Evolutionary conservation across 2,797 vertebrate genomes (phyloP).

Genomic region (Karalla daura): DNA sequence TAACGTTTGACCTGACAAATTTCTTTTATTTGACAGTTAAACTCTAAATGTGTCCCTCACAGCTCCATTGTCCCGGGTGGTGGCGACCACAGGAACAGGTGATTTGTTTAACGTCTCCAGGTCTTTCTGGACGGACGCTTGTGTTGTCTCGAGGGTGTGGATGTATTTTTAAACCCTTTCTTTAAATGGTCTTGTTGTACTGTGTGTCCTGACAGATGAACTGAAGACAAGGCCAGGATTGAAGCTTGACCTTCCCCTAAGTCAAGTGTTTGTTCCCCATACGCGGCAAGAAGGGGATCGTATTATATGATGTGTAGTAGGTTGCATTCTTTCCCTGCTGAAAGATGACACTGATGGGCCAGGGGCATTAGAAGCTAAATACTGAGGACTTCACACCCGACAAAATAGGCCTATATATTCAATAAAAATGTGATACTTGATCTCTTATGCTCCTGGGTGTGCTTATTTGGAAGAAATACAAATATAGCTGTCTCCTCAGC

Average conservation of each 20-base stretch:
- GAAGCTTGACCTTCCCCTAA: constrained; percentile 72
- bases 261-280: constrained; percentile 74
- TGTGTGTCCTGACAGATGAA: constrained; percentile 71
- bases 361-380: constrained; percentile 63
- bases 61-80: constrained; percentile 21
- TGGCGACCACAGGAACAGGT: constrained; percentile 64
- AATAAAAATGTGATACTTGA: constrained; percentile 82
- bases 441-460: constrained; percentile 54
- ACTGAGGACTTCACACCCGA: constrained; percentile 71
- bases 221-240: constrained; percentile 71
- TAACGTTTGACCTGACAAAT: neutral
- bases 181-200: constrained; percentile 76
- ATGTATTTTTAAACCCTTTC: constrained; percentile 77
- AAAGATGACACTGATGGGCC: constrained; percentile 70
- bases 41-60: constrained; percentile 1
- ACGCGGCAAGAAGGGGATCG: constrained; percentile 62
- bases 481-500: constrained; percentile 81
- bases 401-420: constrained; percentile 68
- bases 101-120: constrained; percentile 61
- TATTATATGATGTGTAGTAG: constrained; percentile 64
- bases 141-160: constrained; percentile 62
- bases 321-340: constrained; percentile 76
- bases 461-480: constrained; percentile 82
- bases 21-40: constrained; percentile 25
- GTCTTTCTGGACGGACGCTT: constrained; percentile 48